Conservation (phyloP, 1,140 invertebrate species). For the Coboldia fuscipes region DNA sequence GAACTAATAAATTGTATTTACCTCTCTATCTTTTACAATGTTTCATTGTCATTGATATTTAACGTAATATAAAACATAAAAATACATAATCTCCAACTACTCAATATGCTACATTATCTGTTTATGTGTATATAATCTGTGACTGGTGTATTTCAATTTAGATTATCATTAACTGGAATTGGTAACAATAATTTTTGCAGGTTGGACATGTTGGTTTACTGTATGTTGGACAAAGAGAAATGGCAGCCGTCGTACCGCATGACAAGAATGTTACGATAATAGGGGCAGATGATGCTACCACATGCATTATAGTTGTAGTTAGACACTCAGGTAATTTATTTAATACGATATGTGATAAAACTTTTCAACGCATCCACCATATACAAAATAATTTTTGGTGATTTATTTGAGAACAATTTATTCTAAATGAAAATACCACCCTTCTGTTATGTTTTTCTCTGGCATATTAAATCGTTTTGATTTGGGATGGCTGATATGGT, state of each 20-base stretch:
- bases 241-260: constrained; percentile 71
- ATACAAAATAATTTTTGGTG: constrained; percentile 8
- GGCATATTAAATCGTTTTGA: constrained; percentile 4
- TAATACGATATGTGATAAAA: background rate
- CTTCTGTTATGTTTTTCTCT: background rate
- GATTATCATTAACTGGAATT: too few species aligned
- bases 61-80: background rate
- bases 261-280: constrained; percentile 81
- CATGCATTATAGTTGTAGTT: constrained; percentile 76
- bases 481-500: too few species aligned
- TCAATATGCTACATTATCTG: background rate
- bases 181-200: too few species aligned
- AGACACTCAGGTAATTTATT: constrained; percentile 63
- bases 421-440: background rate
- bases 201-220: constrained; percentile 66
- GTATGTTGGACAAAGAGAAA: constrained; percentile 76
- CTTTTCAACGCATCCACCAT: constrained; percentile 6
- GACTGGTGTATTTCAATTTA: too few species aligned
- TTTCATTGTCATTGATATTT: background rate
- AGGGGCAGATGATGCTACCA: constrained; percentile 85
- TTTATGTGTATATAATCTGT: too few species aligned
- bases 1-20: too few species aligned
- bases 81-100: background rate
- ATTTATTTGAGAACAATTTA: background rate
- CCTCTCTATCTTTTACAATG: too few species aligned